Evolutionary conservation across 2,797 vertebrate species (phyloP).

Genomic region (Tragopan temminckii): DNA sequence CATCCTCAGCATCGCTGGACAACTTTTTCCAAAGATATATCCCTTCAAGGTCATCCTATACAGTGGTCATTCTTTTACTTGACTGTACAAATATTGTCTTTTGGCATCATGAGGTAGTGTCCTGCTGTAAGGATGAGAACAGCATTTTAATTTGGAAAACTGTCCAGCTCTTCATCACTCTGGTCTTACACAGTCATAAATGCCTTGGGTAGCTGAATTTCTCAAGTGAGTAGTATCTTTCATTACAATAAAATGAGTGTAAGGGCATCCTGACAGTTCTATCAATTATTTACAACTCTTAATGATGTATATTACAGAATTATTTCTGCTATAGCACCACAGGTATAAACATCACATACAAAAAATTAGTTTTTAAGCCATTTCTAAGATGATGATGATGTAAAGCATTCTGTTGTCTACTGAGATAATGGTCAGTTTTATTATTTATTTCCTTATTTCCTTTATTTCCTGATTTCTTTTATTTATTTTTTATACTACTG

Average conservation of each 20-base stretch:
- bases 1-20: too few relatives aligned
- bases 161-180: neutral
- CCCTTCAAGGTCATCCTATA: neutral
- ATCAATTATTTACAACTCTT: neutral
- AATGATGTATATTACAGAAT: constrained; percentile 6
- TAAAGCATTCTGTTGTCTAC: neutral
- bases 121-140: neutral
- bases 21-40: neutral
- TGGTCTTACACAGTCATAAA: neutral
- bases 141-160: neutral
- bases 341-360: neutral
- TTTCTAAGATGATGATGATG: neutral
- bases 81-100: neutral
- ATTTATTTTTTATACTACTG: neutral
- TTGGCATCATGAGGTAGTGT: neutral
- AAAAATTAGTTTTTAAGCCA: neutral
- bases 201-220: neutral
- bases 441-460: neutral
- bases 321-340: neutral
- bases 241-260: neutral
- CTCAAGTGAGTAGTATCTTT: neutral
- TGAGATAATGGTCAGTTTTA: neutral
- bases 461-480: neutral
- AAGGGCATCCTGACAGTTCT: neutral
- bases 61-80: neutral